Evolutionary conservation across 92 coral and sea anemone genomes (phyloP).

Genomic region (Anthopleura xanthogrammica): DNA sequence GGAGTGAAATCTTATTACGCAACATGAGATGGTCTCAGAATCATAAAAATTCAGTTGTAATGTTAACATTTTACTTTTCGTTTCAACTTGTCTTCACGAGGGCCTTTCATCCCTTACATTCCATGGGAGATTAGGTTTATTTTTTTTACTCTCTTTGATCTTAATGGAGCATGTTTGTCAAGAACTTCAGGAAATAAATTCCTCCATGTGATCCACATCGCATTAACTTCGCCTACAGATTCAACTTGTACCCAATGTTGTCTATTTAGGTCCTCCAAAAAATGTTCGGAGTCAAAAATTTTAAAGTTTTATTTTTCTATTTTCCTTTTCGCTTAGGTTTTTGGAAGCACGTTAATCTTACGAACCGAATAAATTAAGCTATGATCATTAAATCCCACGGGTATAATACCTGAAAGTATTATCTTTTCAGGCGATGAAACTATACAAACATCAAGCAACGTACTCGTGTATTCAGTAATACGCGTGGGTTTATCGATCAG

Average conservation of each 20-base stretch:
- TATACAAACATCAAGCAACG: neutral
- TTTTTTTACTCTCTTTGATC: constrained; percentile 37
- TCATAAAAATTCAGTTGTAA: too few species aligned
- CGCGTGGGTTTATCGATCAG: constrained; percentile 36
- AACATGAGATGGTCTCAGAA: too few species aligned
- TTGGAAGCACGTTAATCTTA: neutral
- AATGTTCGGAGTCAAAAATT: neutral
- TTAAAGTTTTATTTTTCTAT: constrained; percentile 30
- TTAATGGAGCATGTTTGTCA: constrained; percentile 31
- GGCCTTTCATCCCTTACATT: too few species aligned
- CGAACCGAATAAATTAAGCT: too few species aligned
- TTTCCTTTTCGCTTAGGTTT: neutral
- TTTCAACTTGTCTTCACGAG: too few species aligned
- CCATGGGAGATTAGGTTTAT: constrained; percentile 42
- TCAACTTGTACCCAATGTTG: constrained; percentile 5
- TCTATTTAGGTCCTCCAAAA: constrained; percentile 17
- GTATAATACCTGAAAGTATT: too few species aligned
- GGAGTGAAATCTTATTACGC: too few species aligned
- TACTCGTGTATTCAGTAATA: neutral
- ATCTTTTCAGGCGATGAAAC: constrained; percentile 19
- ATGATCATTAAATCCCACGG: too few species aligned
- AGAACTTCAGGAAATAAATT: constrained; percentile 28
- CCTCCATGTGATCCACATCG: constrained; percentile 34
- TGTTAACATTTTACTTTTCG: too few species aligned
- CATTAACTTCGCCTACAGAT: constrained; percentile 28